phyloP scores from a whole-genome alignment of 2,888 invertebrate species.

The Spilosoma lubricipeda region DNA sequence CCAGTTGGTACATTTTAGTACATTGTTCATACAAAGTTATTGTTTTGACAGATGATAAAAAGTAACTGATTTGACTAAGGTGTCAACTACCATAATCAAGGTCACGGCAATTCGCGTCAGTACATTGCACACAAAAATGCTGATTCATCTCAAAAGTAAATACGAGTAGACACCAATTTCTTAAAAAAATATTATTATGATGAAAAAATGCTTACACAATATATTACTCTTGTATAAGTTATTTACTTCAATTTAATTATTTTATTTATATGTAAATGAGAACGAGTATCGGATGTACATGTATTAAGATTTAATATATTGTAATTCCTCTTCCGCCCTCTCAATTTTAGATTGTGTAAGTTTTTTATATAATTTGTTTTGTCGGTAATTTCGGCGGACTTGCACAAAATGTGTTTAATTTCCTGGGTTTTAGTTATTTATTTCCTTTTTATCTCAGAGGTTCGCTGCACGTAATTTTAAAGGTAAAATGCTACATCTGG shows the following conservation, averaged over 20 bases:
- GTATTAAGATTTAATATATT: not conserved
- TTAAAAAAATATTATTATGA: not conserved
- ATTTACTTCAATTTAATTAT: not conserved
- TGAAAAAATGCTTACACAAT: not conserved
- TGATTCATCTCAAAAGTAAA: constrained; percentile 17
- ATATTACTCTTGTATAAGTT: not conserved
- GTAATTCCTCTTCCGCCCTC: not conserved
- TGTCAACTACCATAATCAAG: too few species aligned
- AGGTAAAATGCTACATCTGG: too few species aligned
- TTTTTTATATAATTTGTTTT: not conserved
- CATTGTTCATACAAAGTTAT: too few species aligned
- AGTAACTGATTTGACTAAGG: too few species aligned
- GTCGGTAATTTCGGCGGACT: not conserved
- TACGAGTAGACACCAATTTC: too few species aligned
- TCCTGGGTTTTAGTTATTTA: not conserved
- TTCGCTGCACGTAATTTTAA: too few species aligned
- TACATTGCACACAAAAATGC: constrained; percentile 17
- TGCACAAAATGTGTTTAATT: not conserved
- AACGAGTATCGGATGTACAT: not conserved
- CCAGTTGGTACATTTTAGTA: too few species aligned
- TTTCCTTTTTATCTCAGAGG: not conserved
- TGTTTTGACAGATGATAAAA: too few species aligned
- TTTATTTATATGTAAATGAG: not conserved
- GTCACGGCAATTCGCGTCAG: constrained; percentile 47
- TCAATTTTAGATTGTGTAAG: not conserved